Evolutionary conservation across 1,140 invertebrate genomes (phyloP).

Genomic region (Wiebesia pumilae): DNA sequence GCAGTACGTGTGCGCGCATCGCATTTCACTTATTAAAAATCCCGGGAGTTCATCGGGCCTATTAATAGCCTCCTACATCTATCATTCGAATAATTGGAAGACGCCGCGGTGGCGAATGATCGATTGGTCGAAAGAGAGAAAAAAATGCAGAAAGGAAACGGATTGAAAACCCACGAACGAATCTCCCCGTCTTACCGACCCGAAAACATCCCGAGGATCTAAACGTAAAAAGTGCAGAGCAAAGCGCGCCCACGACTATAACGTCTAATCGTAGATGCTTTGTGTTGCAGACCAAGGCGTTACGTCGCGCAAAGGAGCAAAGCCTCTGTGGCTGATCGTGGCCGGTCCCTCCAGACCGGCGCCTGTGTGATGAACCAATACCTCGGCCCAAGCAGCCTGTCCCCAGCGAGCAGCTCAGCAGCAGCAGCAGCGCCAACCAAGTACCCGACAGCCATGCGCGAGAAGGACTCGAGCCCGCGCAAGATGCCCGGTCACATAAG

Average conservation of each 20-base stretch:
- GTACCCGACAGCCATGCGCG: constrained; percentile 80
- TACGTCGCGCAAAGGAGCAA: constrained; percentile 52
- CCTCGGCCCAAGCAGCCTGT: constrained; percentile 68
- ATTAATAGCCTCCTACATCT: neutral
- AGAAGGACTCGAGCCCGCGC: constrained; percentile 86
- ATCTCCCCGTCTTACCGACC: too few relatives aligned
- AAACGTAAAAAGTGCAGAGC: too few relatives aligned
- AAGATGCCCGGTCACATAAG: constrained; percentile 83
- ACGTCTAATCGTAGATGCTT: neutral
- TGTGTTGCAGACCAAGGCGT: constrained; percentile 56
- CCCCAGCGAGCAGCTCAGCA: constrained; percentile 59
- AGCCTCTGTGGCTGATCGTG: constrained; percentile 49
- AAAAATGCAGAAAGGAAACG: too few relatives aligned
- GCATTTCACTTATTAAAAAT: neutral
- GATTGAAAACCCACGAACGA: too few relatives aligned
- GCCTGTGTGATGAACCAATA: constrained; percentile 73
- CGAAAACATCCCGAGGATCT: too few relatives aligned
- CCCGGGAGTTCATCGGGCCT: constrained; percentile 20
- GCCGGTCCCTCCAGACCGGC: constrained; percentile 56
- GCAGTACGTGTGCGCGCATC: neutral
- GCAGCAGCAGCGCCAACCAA: constrained; percentile 51
- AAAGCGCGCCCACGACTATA: too few relatives aligned
- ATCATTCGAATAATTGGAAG: too few relatives aligned
- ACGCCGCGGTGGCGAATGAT: too few relatives aligned
- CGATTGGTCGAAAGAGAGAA: neutral